These are phyloP conservation scores for Coboldia fuscipes DNA, from an alignment of 1,140 invertebrate genomes.

Conservation along the genomic window DNA sequence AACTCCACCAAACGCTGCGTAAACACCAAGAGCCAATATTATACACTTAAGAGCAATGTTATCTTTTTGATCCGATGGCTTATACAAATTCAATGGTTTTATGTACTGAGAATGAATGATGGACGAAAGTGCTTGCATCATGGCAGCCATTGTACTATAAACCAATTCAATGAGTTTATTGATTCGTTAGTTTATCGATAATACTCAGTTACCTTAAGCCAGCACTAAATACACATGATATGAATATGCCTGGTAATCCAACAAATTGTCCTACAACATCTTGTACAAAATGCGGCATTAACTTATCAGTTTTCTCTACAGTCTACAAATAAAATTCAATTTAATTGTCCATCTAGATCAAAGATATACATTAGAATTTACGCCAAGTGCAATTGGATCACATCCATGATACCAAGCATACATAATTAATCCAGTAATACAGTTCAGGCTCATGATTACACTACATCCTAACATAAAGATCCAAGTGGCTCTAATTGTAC, in stretches of 20 bases:
- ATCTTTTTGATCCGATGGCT: conserved; percentile 27
- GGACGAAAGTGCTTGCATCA: too few relatives aligned
- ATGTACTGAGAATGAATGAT: too few relatives aligned
- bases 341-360: too few relatives aligned
- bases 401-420: conserved; percentile 50
- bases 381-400: conserved; percentile 40
- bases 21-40: conserved; percentile 27
- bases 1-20: conserved; percentile 36
- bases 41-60: conserved; percentile 36
- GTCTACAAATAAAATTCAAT: too few relatives aligned
- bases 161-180: too few relatives aligned
- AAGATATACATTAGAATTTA: too few relatives aligned
- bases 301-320: conserved; percentile 28
- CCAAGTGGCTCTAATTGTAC: conserved; percentile 22
- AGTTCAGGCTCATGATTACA: conserved; percentile 25
- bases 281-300: conserved; percentile 38
- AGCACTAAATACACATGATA: conserved; percentile 44
- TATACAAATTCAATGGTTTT: conserved; percentile 26
- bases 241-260: conserved; percentile 40
- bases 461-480: conserved; percentile 26
- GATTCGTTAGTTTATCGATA: neutral
- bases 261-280: conserved; percentile 29
- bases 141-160: too few relatives aligned
- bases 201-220: conserved; percentile 28
- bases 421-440: conserved; percentile 45